A percentile compares a stretch with the other conserved stretches of the same genome.
These are phyloP conservation scores for Lithophane leautieri DNA, from an alignment of 2,888 invertebrate species.

Conservation along the genomic window DNA sequence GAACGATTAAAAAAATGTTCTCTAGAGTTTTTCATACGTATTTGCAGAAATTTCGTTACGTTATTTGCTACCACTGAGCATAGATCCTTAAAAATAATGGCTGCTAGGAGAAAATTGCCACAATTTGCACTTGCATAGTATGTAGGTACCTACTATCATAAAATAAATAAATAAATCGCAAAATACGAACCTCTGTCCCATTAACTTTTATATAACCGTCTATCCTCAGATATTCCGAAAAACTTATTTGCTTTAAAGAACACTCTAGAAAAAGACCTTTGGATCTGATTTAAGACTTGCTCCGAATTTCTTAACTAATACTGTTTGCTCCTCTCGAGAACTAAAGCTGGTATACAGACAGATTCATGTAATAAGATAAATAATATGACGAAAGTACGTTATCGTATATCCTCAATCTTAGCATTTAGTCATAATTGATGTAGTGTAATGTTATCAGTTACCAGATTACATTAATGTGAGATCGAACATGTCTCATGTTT, in stretches of 20 bases:
- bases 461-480: slow-evolving; percentile 32
- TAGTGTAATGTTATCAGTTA: slow-evolving; percentile 43
- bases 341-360: slow-evolving; percentile 7
- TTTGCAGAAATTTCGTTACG: not conserved
- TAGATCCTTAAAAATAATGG: slow-evolving; percentile 7
- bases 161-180: too few relatives aligned
- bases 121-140: slow-evolving; percentile 1
- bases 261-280: slow-evolving; percentile 45
- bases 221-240: slow-evolving; percentile 4
- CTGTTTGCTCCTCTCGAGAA: slow-evolving; percentile 21
- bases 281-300: slow-evolving; percentile 34
- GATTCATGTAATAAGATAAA: slow-evolving; percentile 23
- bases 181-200: not conserved
- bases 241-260: slow-evolving; percentile 16
- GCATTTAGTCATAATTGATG: slow-evolving; percentile 46
- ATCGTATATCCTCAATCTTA: slow-evolving; percentile 24
- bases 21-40: too few relatives aligned
- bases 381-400: slow-evolving; percentile 29
- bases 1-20: not conserved
- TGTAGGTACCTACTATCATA: not conserved
- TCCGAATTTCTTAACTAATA: slow-evolving; percentile 22
- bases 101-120: not conserved
- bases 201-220: not conserved
- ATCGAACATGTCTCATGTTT: slow-evolving; percentile 24
- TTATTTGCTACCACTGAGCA: not conserved